These are phyloP conservation scores for Drosophila varians DNA, from an alignment of 1,140 invertebrate genomes.

Conservation along the genomic window DNA sequence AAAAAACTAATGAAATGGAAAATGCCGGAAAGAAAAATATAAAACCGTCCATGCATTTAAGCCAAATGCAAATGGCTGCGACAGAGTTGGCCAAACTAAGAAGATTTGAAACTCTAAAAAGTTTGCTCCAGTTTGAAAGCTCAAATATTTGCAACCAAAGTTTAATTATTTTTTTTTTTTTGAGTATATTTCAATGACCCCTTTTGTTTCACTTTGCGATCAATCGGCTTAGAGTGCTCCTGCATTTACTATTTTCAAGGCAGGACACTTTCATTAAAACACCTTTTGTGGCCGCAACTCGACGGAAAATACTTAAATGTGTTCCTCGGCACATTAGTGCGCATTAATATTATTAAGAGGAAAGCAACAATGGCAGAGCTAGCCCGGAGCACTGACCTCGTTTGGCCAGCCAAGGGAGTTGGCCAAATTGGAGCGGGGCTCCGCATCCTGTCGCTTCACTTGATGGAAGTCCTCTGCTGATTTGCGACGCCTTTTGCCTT, in stretches of 20 bases:
- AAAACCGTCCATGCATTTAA: conserved; percentile 34
- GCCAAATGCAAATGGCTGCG: conserved; percentile 22
- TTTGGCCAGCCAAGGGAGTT: conserved; percentile 28
- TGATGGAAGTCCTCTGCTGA: conserved; percentile 54
- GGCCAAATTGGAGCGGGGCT: conserved; percentile 13
- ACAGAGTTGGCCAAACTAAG: neutral
- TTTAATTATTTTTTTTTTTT: too few relatives aligned
- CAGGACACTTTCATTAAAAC: conserved; percentile 32
- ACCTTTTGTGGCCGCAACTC: conserved; percentile 18
- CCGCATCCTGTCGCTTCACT: conserved; percentile 27
- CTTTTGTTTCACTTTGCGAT: neutral
- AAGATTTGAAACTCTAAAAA: neutral
- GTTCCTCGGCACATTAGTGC: conserved; percentile 25
- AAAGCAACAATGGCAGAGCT: conserved; percentile 22
- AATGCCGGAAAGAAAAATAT: conserved; percentile 28
- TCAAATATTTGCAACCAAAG: neutral
- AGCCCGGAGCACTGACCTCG: conserved; percentile 57
- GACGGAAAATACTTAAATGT: conserved; percentile 29
- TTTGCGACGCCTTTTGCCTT: conserved; percentile 58
- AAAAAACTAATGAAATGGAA: conserved; percentile 51
- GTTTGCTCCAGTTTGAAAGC: neutral
- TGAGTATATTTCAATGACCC: neutral
- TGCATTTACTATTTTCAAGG: conserved; percentile 1
- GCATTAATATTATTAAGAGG: conserved; percentile 58
- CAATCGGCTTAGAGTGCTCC: neutral